Conservation (phyloP, 2,113 vertebrate species). For the Grallaria varia region DNA sequence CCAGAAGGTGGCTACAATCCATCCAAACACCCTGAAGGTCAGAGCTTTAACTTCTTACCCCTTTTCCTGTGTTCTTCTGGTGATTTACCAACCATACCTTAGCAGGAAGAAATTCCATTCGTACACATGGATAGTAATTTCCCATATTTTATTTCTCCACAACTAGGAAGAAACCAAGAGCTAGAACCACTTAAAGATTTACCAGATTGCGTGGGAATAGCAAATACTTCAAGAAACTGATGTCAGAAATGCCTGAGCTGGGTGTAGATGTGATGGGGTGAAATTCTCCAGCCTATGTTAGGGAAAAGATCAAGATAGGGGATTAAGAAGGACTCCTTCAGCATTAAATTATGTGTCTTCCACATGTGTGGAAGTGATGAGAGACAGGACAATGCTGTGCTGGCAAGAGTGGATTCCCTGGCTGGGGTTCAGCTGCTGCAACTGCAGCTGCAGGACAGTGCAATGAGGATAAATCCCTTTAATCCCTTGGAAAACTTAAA, state of each 20-base stretch:
- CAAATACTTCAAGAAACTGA: background rate
- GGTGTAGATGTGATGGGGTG: background rate
- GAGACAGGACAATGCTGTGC: background rate
- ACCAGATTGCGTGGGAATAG: background rate
- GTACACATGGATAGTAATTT: background rate
- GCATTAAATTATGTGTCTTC: background rate
- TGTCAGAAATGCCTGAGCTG: background rate
- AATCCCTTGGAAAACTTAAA: background rate
- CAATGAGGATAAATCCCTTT: background rate
- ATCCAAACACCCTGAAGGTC: background rate
- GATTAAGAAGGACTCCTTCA: background rate
- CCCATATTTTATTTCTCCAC: background rate
- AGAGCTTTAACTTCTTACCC: background rate
- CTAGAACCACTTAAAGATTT: background rate
- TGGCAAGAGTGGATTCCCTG: background rate
- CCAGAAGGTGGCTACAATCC: background rate
- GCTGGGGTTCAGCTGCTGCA: background rate
- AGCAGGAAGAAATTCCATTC: background rate
- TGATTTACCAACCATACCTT: background rate
- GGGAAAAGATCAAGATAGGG: background rate
- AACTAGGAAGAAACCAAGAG: background rate
- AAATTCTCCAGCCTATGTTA: background rate
- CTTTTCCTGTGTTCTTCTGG: background rate
- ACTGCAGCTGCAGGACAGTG: background rate
- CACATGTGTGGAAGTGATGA: background rate